Evolutionary conservation across 2,113 vertebrate species (phyloP).

Genomic region (Actinemys pallida): DNA sequence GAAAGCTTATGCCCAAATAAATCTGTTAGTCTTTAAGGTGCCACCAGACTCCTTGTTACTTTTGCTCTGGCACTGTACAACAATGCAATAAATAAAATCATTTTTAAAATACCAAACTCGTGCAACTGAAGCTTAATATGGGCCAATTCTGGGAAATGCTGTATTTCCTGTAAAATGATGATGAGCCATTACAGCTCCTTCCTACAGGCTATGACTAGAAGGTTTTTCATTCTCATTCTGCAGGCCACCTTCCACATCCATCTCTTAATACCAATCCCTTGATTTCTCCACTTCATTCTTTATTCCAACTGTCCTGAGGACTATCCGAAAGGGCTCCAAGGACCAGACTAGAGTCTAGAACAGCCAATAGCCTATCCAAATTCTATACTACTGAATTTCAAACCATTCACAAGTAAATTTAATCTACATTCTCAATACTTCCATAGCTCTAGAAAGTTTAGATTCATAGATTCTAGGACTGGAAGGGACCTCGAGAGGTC

Average conservation of each 20-base stretch:
- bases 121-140: background rate
- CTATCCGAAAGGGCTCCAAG: background rate
- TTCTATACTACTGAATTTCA: background rate
- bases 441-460: constrained; percentile 10
- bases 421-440: constrained; percentile 31
- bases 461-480: too few relatives aligned
- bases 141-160: background rate
- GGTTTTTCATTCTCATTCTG: background rate
- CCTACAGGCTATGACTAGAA: background rate
- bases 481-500: too few relatives aligned
- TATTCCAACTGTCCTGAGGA: background rate
- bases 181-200: background rate
- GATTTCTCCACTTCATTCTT: background rate
- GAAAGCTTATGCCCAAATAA: too few relatives aligned
- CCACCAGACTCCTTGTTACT: background rate
- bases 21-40: too few relatives aligned
- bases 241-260: background rate
- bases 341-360: background rate
- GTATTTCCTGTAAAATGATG: background rate
- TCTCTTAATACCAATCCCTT: background rate
- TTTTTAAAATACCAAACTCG: background rate
- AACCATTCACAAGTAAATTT: background rate
- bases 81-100: background rate
- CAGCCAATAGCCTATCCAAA: background rate
- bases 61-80: background rate